These are phyloP conservation scores for Platichthys stellatus DNA, from an alignment of 2,113 vertebrate species.

Conservation along the genomic window DNA sequence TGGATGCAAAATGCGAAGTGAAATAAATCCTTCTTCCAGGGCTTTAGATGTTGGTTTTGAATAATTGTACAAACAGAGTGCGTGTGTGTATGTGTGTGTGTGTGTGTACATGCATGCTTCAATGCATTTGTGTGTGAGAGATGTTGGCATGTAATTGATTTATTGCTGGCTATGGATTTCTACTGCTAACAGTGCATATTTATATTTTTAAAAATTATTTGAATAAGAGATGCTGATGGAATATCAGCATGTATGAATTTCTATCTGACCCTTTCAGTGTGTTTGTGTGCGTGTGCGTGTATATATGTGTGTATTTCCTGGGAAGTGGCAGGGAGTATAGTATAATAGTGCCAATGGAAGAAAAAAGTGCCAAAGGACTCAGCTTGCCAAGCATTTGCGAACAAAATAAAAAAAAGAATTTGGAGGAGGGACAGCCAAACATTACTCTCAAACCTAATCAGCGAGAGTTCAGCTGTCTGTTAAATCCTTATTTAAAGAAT, in stretches of 20 bases:
- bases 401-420: slow-evolving; percentile 42
- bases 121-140: slow-evolving; percentile 12
- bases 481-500: slow-evolving; percentile 89
- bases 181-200: not conserved
- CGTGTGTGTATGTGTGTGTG: too few relatives aligned
- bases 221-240: slow-evolving; percentile 13
- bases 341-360: slow-evolving; percentile 9
- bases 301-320: slow-evolving; percentile 11
- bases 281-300: slow-evolving; percentile 7
- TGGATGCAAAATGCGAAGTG: slow-evolving; percentile 21
- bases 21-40: slow-evolving; percentile 13
- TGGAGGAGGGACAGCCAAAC: slow-evolving; percentile 32
- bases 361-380: slow-evolving; percentile 26
- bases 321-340: slow-evolving; percentile 20
- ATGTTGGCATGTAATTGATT: slow-evolving; percentile 25
- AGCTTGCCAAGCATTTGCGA: slow-evolving; percentile 53
- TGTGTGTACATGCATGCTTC: slow-evolving; percentile 13
- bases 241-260: slow-evolving; percentile 5
- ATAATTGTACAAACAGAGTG: slow-evolving; percentile 28
- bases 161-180: slow-evolving; percentile 26
- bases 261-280: not conserved
- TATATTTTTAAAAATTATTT: slow-evolving; percentile 10
- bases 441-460: slow-evolving; percentile 79
- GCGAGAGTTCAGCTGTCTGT: slow-evolving; percentile 84
- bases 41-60: slow-evolving; percentile 23